Evolutionary conservation across 2,113 vertebrate species (phyloP).

Genomic region (Urocynchramus pylzowi): DNA sequence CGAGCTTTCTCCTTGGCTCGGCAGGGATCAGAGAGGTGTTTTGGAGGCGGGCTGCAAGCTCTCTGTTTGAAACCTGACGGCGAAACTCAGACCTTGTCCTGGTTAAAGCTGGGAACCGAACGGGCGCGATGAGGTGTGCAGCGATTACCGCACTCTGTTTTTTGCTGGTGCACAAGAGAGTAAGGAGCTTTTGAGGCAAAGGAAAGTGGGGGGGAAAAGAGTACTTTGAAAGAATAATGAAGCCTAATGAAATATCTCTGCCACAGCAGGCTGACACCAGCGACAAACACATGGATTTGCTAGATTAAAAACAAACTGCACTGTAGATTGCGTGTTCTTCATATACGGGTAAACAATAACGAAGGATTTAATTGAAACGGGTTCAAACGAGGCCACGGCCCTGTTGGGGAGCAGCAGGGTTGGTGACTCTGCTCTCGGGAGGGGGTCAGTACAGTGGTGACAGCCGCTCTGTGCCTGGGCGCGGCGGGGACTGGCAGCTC

Average conservation of each 20-base stretch:
- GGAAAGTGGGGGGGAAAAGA: rapidly evolving
- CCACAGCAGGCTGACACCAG: not conserved
- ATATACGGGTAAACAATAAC: not conserved
- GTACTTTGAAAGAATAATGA: not conserved
- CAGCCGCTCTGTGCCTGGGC: not conserved
- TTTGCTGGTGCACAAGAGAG: not conserved
- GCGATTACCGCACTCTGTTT: not conserved
- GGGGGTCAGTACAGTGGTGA: not conserved
- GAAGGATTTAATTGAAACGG: not conserved
- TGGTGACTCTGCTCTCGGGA: not conserved
- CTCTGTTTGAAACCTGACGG: not conserved
- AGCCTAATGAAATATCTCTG: not conserved
- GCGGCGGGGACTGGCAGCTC: not conserved
- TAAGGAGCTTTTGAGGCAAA: not conserved
- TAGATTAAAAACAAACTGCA: not conserved
- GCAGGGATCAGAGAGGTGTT: not conserved
- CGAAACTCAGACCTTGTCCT: not conserved
- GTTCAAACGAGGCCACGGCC: not conserved
- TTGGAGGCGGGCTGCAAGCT: not conserved
- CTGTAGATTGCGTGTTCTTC: not conserved
- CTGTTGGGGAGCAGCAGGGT: not conserved
- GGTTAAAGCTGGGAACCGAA: not conserved
- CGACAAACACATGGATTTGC: not conserved
- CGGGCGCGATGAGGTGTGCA: not conserved
- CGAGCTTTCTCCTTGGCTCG: not conserved